Percentiles rank a stretch among this genome's conserved stretches.
Evolutionary conservation across 2,888 invertebrate genomes (phyloP).

Genomic region (Eledona agricola): DNA sequence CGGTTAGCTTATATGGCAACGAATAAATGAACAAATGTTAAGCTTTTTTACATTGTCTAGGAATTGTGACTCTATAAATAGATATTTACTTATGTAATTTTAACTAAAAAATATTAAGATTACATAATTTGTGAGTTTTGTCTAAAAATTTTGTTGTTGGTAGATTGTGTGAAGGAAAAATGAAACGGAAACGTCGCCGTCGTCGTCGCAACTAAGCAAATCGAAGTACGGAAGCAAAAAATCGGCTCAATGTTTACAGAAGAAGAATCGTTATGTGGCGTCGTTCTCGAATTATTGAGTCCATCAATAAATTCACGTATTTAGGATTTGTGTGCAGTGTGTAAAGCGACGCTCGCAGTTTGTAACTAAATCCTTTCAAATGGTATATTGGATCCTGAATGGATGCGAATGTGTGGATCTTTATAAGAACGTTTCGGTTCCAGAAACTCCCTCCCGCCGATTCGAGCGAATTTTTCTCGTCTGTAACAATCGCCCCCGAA

Average conservation of each 20-base stretch:
- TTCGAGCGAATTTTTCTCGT: slow-evolving; percentile 7
- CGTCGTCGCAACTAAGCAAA: too few relatives aligned
- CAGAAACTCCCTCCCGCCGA: slow-evolving; percentile 12
- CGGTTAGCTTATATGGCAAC: too few relatives aligned
- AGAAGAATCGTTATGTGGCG: slow-evolving; percentile 36
- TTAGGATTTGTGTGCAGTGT: slow-evolving; percentile 61
- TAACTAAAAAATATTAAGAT: too few relatives aligned
- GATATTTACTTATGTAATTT: too few relatives aligned
- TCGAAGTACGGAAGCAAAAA: slow-evolving; percentile 24
- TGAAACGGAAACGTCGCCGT: too few relatives aligned
- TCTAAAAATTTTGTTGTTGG: too few relatives aligned
- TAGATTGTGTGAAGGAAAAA: too few relatives aligned
- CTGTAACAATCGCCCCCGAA: slow-evolving; percentile 10
- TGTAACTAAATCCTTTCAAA: slow-evolving; percentile 62
- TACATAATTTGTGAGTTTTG: too few relatives aligned
- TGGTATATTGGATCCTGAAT: slow-evolving; percentile 53
- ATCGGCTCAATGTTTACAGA: slow-evolving; percentile 37
- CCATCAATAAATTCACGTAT: slow-evolving; percentile 61
- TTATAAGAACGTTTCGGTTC: slow-evolving; percentile 33
- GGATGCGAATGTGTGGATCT: slow-evolving; percentile 43
- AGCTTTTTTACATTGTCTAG: too few relatives aligned
- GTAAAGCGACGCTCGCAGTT: slow-evolving; percentile 58
- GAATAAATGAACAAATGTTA: too few relatives aligned
- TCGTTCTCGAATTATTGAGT: slow-evolving; percentile 40
- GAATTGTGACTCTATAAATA: too few relatives aligned